Evolutionary conservation across 2,113 vertebrate genomes (phyloP).

Genomic region (Seriola rivoliana): DNA sequence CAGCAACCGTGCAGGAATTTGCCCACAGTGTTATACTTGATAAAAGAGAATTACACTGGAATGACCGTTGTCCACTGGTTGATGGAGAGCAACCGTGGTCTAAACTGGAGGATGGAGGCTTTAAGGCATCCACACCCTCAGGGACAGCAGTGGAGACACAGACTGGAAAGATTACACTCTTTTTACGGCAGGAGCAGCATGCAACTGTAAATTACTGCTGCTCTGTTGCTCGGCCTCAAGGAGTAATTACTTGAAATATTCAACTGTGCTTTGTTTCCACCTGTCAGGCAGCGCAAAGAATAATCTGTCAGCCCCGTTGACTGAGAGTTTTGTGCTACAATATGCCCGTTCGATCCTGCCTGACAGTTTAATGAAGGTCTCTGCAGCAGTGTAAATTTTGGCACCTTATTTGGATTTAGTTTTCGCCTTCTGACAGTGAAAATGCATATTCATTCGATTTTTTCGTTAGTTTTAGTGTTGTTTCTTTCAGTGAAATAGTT

Average conservation of each 20-base stretch:
- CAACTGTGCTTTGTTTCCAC: conserved; percentile 64
- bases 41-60: conserved; percentile 28
- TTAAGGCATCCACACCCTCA: neutral
- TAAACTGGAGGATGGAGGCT: neutral
- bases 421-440: neutral
- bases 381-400: neutral
- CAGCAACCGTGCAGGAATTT: conserved; percentile 49
- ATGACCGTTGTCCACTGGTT: conserved; percentile 32
- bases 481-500: no score
- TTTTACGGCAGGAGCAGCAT: conserved; percentile 42
- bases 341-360: conserved; percentile 30
- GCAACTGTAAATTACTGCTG: conserved; percentile 58
- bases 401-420: neutral
- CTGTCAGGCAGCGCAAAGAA: conserved; percentile 59
- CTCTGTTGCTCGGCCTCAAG: conserved; percentile 48
- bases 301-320: conserved; percentile 51
- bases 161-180: neutral
- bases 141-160: neutral
- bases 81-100: neutral
- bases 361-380: conserved; percentile 23
- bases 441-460: neutral
- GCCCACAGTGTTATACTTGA: conserved; percentile 46
- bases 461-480: no score
- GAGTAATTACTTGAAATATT: conserved; percentile 65
- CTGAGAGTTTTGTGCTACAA: conserved; percentile 51